These are phyloP conservation scores for Spondyliosoma cantharus DNA, from an alignment of 2,797 vertebrate genomes.

Conservation along the genomic window DNA sequence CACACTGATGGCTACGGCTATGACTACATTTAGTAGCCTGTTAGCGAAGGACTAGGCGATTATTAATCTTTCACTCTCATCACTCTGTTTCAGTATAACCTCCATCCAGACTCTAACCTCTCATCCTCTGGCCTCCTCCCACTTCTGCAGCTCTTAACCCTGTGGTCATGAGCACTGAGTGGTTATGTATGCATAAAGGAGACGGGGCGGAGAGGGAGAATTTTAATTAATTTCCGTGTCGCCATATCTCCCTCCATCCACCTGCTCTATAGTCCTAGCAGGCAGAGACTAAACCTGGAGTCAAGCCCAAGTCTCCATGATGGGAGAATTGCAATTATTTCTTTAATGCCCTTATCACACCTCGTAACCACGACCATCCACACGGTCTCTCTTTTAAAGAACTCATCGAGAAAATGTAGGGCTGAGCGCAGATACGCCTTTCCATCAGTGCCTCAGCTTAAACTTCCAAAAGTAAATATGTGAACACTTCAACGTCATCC, in stretches of 20 bases:
- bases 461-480: slow-evolving; percentile 40
- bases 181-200: slow-evolving; percentile 53
- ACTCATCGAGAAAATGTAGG: slow-evolving; percentile 29
- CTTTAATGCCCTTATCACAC: slow-evolving; percentile 48
- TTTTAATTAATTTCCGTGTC: slow-evolving; percentile 70
- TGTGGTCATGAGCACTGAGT: slow-evolving; percentile 46
- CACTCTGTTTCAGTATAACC: slow-evolving; percentile 20
- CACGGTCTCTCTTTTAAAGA: slow-evolving; percentile 38
- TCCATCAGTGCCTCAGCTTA: slow-evolving; percentile 22
- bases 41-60: slow-evolving; percentile 26
- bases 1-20: background rate
- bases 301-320: slow-evolving; percentile 52
- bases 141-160: slow-evolving; percentile 40
- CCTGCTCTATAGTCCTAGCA: slow-evolving; percentile 52
- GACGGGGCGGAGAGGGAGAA: slow-evolving; percentile 40
- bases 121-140: slow-evolving; percentile 32
- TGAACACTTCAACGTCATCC: slow-evolving; percentile 1
- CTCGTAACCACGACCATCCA: slow-evolving; percentile 48
- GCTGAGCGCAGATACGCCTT: slow-evolving; percentile 26
- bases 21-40: slow-evolving; percentile 24
- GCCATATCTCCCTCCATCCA: slow-evolving; percentile 63
- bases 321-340: slow-evolving; percentile 63
- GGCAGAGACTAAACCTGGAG: slow-evolving; percentile 59
- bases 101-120: slow-evolving; percentile 36
- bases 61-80: slow-evolving; percentile 67